Conservation (phyloP, 2,797 vertebrate genomes). For the Amphiprion clarkii region DNA sequence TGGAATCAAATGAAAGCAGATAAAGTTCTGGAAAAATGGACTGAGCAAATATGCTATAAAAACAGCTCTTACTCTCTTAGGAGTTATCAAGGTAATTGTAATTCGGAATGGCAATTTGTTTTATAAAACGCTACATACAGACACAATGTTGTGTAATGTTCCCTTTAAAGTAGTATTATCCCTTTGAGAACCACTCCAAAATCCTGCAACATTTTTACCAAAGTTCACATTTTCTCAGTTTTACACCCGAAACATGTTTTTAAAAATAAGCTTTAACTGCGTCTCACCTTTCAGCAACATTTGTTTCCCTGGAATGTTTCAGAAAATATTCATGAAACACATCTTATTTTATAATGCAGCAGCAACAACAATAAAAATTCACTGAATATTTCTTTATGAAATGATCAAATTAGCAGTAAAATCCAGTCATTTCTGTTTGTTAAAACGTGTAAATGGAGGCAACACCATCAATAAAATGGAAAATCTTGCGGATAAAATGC, state of each 20-base stretch:
- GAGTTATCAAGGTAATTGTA: neutral
- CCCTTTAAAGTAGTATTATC: conserved; percentile 27
- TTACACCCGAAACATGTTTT: conserved; percentile 9
- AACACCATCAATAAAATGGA: neutral
- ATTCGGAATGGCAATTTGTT: neutral
- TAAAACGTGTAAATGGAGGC: neutral
- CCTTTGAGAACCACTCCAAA: neutral
- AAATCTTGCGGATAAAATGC: neutral
- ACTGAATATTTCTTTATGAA: conserved; percentile 11
- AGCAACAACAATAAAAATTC: neutral
- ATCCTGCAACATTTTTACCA: conserved; percentile 28
- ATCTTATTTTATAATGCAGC: conserved; percentile 31
- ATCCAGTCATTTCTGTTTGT: neutral
- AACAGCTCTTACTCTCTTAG: conserved; percentile 13
- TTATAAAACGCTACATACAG: neutral
- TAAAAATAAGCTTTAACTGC: conserved; percentile 4
- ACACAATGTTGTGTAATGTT: conserved; percentile 2
- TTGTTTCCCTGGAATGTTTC: neutral
- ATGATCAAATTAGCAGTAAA: neutral
- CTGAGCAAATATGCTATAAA: neutral
- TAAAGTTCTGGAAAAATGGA: neutral
- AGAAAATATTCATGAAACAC: neutral
- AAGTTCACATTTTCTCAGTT: conserved; percentile 53
- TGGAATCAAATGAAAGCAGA: neutral
- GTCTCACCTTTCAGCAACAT: conserved; percentile 9